Conservation (phyloP, 2,888 invertebrate genomes). For the Anorthoa munda region DNA sequence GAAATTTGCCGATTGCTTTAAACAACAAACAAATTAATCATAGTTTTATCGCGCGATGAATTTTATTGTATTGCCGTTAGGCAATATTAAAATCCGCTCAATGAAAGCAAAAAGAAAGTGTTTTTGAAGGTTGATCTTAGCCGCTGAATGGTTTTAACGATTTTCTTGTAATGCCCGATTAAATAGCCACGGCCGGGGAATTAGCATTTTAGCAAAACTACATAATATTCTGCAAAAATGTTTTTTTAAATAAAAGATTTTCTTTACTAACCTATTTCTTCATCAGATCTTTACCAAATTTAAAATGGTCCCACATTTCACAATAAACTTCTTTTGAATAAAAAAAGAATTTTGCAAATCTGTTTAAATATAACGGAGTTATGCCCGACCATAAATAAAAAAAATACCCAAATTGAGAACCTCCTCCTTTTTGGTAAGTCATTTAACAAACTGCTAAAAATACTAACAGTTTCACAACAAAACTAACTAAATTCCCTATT, state of each 20-base stretch:
- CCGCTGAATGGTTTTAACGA: slow-evolving; percentile 1
- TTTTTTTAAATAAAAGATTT: too few relatives aligned
- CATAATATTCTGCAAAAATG: too few relatives aligned
- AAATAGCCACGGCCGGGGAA: not conserved
- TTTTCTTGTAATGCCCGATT: not conserved
- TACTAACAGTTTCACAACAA: not conserved
- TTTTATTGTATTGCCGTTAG: too few relatives aligned
- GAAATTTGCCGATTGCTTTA: slow-evolving; percentile 2
- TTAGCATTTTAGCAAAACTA: not conserved
- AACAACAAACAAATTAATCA: slow-evolving; percentile 44
- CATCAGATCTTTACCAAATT: too few relatives aligned
- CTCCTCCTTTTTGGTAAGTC: too few relatives aligned
- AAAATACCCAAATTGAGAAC: too few relatives aligned
- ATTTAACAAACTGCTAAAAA: not conserved
- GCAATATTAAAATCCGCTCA: slow-evolving; percentile 39
- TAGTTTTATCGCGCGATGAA: slow-evolving; percentile 35
- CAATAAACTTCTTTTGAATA: too few relatives aligned
- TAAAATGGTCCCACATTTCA: too few relatives aligned
- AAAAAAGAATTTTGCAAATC: too few relatives aligned
- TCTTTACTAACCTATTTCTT: too few relatives aligned
- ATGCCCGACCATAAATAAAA: too few relatives aligned
- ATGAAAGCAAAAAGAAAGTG: slow-evolving; percentile 21
- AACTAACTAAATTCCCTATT: not conserved
- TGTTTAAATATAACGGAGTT: too few relatives aligned
- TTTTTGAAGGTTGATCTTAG: slow-evolving; percentile 5